Conservation (phyloP, 2,888 invertebrate species). For the Sinodicranocentrus sp. region DNA sequence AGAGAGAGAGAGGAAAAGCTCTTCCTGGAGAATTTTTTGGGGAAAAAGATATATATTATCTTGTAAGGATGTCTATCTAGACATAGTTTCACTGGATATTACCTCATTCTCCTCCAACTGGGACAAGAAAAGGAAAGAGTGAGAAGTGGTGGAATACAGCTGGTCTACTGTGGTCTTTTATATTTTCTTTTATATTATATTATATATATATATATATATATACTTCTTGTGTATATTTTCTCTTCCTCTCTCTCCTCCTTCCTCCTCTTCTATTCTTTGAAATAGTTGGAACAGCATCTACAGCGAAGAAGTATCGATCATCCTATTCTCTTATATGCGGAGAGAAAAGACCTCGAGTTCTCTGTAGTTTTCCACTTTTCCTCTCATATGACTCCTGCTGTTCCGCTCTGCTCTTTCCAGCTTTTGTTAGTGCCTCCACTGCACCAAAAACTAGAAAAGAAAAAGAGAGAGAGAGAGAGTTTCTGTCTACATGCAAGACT, state of each 20-base stretch:
- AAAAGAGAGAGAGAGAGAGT: too few species aligned
- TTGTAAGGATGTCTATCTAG: neutral
- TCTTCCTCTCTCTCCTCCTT: neutral
- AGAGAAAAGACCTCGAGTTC: too few species aligned
- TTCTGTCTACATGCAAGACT: neutral
- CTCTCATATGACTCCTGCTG: conserved; percentile 29
- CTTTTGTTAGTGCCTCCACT: conserved; percentile 4
- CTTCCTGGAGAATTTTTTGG: too few species aligned
- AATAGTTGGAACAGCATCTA: neutral
- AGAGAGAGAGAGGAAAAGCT: too few species aligned
- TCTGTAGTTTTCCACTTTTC: conserved; percentile 33
- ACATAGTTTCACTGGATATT: conserved; percentile 2
- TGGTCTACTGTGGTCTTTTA: neutral
- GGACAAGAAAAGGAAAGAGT: neutral
- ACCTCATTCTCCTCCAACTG: conserved; percentile 12
- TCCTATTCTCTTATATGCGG: conserved; percentile 16
- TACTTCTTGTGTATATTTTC: neutral
- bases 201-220: too few species aligned
- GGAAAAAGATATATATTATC: too few species aligned
- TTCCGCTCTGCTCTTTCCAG: conserved; percentile 5
- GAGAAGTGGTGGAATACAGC: neutral
- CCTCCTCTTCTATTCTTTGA: conserved; percentile 2
- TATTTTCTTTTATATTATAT: too few species aligned
- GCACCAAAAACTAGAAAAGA: conserved; percentile 2
- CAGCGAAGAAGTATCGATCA: conserved; percentile 57